A percentile compares a stretch with the other conserved stretches of the same genome.
phyloP scores from a whole-genome alignment of 1,140 invertebrate species.

The Oncopodura yosiiana region DNA sequence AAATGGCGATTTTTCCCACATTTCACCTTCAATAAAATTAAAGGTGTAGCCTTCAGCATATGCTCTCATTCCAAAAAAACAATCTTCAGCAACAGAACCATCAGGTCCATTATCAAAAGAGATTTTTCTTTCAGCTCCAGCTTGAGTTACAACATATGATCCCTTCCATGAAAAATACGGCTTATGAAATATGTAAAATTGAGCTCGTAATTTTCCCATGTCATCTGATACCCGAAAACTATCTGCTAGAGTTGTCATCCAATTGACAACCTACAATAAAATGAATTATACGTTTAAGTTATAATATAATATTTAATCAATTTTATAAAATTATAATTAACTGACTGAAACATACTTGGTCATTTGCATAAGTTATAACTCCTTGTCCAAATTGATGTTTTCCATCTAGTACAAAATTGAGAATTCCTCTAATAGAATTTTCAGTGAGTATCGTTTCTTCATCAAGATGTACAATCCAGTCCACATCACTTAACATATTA shows the following conservation, averaged over 20 bases:
- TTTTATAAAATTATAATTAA: too few species aligned
- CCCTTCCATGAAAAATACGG: slow-evolving; percentile 97
- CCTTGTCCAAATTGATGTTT: slow-evolving; percentile 96
- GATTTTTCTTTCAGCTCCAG: slow-evolving; percentile 74
- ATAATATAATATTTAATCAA: too few species aligned
- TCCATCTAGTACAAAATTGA: slow-evolving; percentile 92
- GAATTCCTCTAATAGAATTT: slow-evolving; percentile 77
- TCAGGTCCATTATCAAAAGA: slow-evolving; percentile 92
- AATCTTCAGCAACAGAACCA: slow-evolving; percentile 95
- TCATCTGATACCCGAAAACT: slow-evolving; percentile 93
- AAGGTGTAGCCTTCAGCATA: slow-evolving; percentile 74
- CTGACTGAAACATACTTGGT: slow-evolving; percentile 47
- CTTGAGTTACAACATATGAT: slow-evolving; percentile 83
- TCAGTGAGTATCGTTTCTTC: slow-evolving; percentile 93
- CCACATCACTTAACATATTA: slow-evolving; percentile 74
- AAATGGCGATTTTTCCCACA: slow-evolving; percentile 97
- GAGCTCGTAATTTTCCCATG: slow-evolving; percentile 89
- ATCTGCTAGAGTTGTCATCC: slow-evolving; percentile 92
- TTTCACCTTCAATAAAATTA: slow-evolving; percentile 90
- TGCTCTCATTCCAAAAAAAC: slow-evolving; percentile 91
- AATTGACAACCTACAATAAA: slow-evolving; percentile 68
- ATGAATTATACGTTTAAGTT: too few species aligned
- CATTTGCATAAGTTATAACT: slow-evolving; percentile 94
- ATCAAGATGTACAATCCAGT: slow-evolving; percentile 97
- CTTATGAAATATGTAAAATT: slow-evolving; percentile 87